phyloP scores from a whole-genome alignment of 2,113 vertebrate genomes.

The Scytalopus superciliaris region DNA sequence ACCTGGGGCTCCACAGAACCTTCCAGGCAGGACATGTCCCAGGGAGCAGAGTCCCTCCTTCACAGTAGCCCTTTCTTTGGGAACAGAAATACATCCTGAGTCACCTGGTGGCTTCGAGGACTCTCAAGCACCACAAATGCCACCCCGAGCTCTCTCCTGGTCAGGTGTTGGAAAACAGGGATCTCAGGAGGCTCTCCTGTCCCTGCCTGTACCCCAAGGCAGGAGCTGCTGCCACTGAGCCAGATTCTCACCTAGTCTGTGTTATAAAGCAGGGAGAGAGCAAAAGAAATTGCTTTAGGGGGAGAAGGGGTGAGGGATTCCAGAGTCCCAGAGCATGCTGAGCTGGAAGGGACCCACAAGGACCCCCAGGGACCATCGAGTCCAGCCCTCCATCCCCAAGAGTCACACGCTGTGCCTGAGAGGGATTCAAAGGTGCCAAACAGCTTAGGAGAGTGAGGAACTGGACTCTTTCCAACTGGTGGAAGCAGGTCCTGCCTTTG shows the following conservation, averaged over 20 bases:
- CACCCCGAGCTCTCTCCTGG: not conserved
- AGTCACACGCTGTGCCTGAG: not conserved
- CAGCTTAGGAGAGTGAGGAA: not conserved
- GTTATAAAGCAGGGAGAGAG: not conserved
- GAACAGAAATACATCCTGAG: not conserved
- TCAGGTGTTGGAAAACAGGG: not conserved
- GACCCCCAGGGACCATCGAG: not conserved
- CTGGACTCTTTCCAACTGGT: not conserved
- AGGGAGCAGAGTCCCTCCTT: not conserved
- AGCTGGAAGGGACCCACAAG: not conserved
- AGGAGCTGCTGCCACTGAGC: not conserved
- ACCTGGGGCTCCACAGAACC: not conserved
- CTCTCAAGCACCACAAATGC: not conserved
- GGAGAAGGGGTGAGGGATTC: not conserved
- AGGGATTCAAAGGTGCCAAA: not conserved
- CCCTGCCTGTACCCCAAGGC: not conserved
- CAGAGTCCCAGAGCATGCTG: not conserved
- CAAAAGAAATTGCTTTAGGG: not conserved
- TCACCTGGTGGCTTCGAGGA: not conserved
- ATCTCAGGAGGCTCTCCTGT: not conserved
- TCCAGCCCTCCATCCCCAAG: not conserved
- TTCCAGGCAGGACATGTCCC: not conserved
- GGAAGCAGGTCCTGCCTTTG: not conserved
- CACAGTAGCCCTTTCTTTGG: not conserved
- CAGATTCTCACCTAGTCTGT: not conserved